Percentiles rank a stretch among this genome's conserved stretches.
These are phyloP conservation scores for Harmothoe impar DNA, from an alignment of 2,888 invertebrate genomes.

Conservation along the genomic window DNA sequence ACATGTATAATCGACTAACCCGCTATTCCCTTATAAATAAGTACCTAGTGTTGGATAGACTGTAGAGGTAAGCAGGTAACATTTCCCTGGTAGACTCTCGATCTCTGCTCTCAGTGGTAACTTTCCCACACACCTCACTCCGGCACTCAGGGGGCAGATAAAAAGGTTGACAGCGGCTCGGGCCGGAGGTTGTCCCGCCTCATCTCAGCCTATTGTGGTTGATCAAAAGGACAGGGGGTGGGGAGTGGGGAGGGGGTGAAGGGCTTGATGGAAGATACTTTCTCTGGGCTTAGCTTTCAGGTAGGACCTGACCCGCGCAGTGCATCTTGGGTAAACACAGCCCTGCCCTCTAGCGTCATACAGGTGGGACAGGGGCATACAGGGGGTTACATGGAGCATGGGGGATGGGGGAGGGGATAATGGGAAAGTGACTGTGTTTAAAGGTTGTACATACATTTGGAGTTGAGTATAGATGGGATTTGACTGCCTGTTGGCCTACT, in stretches of 20 bases:
- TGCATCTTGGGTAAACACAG: conserved; percentile 5
- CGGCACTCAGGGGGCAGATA: background rate
- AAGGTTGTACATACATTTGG: too few relatives aligned
- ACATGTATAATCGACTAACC: too few relatives aligned
- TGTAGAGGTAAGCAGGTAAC: too few relatives aligned
- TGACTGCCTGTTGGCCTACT: too few relatives aligned
- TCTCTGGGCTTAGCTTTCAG: conserved; percentile 22
- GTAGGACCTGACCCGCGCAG: background rate
- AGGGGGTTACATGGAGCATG: background rate
- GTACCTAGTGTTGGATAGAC: too few relatives aligned
- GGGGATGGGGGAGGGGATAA: background rate
- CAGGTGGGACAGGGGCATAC: background rate
- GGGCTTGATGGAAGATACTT: background rate
- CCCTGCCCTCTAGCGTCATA: background rate
- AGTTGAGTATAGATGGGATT: too few relatives aligned
- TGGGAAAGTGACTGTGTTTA: background rate
- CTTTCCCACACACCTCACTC: conserved; percentile 15
- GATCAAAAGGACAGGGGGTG: background rate
- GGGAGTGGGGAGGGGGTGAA: background rate
- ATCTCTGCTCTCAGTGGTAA: background rate
- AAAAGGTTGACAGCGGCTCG: background rate
- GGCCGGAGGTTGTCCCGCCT: conserved; percentile 23
- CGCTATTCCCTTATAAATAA: too few relatives aligned
- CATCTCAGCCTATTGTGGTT: conserved; percentile 6
- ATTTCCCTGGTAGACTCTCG: background rate